Conservation (phyloP, 2,888 invertebrate genomes). For the Poecilobothrus nobilitatus region DNA sequence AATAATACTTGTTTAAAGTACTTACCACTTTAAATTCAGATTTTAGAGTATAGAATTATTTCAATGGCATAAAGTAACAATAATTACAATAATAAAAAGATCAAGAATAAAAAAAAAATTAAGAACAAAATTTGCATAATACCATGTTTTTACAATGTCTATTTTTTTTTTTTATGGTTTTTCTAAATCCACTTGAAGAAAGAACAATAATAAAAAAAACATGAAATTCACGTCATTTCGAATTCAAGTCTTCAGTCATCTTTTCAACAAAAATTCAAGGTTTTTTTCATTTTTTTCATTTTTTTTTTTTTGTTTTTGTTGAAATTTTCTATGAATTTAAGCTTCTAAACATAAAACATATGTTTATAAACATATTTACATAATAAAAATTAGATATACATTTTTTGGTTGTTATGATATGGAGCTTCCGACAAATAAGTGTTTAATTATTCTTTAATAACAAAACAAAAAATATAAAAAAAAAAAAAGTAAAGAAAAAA, state of each 20-base stretch:
- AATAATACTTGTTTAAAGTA: too few relatives aligned
- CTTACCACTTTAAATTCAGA: too few relatives aligned
- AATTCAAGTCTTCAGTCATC: not conserved
- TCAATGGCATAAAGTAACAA: too few relatives aligned
- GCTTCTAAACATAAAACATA: too few relatives aligned
- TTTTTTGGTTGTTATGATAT: not conserved
- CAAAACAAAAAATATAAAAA: too few relatives aligned
- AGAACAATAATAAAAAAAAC: not conserved
- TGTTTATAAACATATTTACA: not conserved
- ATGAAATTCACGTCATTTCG: not conserved
- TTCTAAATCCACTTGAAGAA: not conserved
- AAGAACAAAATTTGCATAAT: conserved; percentile 10
- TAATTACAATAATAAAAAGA: too few relatives aligned
- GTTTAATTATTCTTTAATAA: not conserved
- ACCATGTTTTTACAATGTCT: conserved; percentile 13
- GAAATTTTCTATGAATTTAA: too few relatives aligned
- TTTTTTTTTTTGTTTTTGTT: not conserved
- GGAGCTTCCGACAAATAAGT: conserved; percentile 3
- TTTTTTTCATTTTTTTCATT: too few relatives aligned
- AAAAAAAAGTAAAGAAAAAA: too few relatives aligned
- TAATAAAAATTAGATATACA: not conserved
- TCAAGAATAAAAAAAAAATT: not conserved
- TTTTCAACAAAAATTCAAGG: not conserved
- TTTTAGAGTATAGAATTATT: too few relatives aligned
- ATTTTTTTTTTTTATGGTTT: too few relatives aligned